Conservation (phyloP, 2,888 invertebrate genomes). For the Hololepta plana region DNA sequence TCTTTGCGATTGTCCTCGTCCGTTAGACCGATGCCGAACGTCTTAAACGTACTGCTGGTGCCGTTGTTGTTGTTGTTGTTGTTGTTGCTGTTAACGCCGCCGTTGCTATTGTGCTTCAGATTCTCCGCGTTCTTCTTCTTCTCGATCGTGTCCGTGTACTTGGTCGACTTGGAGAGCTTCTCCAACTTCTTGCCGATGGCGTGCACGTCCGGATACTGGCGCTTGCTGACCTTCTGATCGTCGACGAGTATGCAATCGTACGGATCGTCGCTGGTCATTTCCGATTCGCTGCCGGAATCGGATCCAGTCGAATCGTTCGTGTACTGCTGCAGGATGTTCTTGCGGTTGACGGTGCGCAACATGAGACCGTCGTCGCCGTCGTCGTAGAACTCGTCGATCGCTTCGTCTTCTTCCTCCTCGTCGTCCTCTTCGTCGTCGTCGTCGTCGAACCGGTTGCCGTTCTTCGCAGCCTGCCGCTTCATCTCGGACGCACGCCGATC, state of each 20-base stretch:
- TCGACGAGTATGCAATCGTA: slow-evolving; percentile 73
- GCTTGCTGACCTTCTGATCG: slow-evolving; percentile 30
- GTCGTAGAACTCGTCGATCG: slow-evolving; percentile 46
- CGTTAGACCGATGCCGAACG: slow-evolving; percentile 2
- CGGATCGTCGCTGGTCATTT: slow-evolving; percentile 52
- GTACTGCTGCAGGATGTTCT: slow-evolving; percentile 55
- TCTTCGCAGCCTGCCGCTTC: too few relatives aligned
- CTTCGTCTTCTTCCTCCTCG: slow-evolving; percentile 3
- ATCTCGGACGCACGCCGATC: too few relatives aligned
- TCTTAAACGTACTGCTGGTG: slow-evolving; percentile 4
- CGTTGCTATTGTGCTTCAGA: slow-evolving; percentile 16
- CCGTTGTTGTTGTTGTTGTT: slow-evolving; percentile 13
- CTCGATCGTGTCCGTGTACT: slow-evolving; percentile 22
- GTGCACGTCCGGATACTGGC: slow-evolving; percentile 28
- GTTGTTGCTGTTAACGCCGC: slow-evolving; percentile 13
- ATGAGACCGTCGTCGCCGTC: slow-evolving; percentile 47
- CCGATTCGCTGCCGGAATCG: slow-evolving; percentile 43
- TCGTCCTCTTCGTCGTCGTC: slow-evolving; percentile 14
- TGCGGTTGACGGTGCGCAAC: slow-evolving; percentile 53
- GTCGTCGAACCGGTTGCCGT: too few relatives aligned
- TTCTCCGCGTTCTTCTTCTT: slow-evolving; percentile 13
- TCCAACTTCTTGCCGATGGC: slow-evolving; percentile 27
- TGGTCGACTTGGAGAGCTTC: slow-evolving; percentile 25
- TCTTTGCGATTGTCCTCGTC: too few relatives aligned
- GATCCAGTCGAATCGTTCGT: slow-evolving; percentile 36